phyloP scores from a whole-genome alignment of 2,113 vertebrate species.

The Cacatua alba region DNA sequence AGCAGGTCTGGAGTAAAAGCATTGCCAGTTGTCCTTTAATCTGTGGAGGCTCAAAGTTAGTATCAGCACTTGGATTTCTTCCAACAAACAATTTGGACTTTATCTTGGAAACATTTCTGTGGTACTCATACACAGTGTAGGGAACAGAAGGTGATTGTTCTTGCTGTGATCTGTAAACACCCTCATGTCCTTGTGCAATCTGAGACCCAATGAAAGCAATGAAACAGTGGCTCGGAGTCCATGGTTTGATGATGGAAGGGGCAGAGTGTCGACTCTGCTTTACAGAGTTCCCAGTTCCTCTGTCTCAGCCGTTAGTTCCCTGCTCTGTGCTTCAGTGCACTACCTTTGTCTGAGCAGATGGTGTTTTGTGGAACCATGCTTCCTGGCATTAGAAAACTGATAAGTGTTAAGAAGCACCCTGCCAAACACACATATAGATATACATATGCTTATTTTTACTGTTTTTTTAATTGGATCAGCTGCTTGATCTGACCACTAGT shows the following conservation, averaged over 20 bases:
- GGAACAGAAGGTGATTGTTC: not conserved
- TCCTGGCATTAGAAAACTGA: not conserved
- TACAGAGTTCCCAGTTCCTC: not conserved
- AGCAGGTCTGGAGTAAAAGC: not conserved
- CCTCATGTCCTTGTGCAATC: not conserved
- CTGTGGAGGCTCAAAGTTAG: not conserved
- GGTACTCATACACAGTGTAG: not conserved
- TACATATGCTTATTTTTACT: not conserved
- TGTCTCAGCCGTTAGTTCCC: not conserved
- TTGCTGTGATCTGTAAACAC: not conserved
- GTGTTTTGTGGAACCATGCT: not conserved
- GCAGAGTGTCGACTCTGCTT: not conserved
- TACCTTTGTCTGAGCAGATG: not conserved
- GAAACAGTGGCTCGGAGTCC: not conserved
- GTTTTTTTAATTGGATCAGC: not conserved
- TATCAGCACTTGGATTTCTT: not conserved
- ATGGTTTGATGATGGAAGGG: not conserved
- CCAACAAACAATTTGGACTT: conserved; percentile 1
- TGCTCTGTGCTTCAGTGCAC: rapidly evolving
- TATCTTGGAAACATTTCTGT: not conserved
- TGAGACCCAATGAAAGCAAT: not conserved
- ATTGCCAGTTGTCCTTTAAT: not conserved
- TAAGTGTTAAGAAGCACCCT: not conserved
- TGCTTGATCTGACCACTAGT: not conserved
- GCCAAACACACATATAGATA: not conserved